Conservation (phyloP, 30 jellyfish, hydroid and myxozoan genomes). For the Aurelia aurita complex sp. Pacific region DNA sequence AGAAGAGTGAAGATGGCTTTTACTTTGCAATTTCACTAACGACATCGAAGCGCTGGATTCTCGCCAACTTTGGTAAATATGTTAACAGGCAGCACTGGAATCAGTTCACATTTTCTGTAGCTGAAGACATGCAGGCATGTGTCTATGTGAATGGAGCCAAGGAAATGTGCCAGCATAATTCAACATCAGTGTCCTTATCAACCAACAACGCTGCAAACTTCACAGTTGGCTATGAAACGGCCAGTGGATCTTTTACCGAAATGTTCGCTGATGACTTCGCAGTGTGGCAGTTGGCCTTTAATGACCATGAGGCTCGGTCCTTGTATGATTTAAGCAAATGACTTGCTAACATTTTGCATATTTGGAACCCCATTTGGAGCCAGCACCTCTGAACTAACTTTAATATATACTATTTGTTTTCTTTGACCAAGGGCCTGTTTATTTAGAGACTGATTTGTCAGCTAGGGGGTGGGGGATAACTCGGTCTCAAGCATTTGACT, state of each 20-base stretch:
- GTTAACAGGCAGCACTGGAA: slow-evolving; percentile 17
- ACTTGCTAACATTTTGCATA: no score
- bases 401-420: no score
- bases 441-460: no score
- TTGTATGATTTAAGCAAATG: slow-evolving; percentile 15
- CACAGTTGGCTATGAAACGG: neutral
- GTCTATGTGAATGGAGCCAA: slow-evolving; percentile 29
- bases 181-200: neutral
- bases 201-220: neutral
- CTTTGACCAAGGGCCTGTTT: no score
- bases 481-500: no score
- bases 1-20: neutral
- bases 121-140: neutral
- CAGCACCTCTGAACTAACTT: no score
- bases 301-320: neutral
- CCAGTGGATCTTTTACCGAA: neutral
- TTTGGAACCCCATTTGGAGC: no score
- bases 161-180: neutral
- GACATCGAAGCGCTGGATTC: neutral
- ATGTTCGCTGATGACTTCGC: slow-evolving; percentile 30
- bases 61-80: neutral
- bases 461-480: no score
- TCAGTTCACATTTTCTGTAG: slow-evolving; percentile 29
- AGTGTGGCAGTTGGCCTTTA: neutral
- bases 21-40: neutral